A percentile compares a stretch with the other conserved stretches of the same genome.
These are phyloP conservation scores for Chroicocephalus ridibundus DNA, from an alignment of 2,113 vertebrate genomes.

Conservation along the genomic window DNA sequence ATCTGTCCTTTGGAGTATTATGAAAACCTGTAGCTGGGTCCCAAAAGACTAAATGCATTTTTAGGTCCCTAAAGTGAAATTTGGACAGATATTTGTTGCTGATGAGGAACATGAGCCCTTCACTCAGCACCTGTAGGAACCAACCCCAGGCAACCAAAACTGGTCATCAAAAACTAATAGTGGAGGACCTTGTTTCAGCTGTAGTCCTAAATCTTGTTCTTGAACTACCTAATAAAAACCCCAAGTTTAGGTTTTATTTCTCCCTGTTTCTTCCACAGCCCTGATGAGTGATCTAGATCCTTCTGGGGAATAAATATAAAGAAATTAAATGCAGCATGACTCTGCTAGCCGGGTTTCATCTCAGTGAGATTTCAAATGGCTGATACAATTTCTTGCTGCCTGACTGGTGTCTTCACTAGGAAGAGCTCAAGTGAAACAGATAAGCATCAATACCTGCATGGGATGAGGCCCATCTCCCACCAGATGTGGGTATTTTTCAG, in stretches of 20 bases:
- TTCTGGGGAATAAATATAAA: neutral
- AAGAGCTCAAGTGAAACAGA: neutral
- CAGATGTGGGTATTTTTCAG: neutral
- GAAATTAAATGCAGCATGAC: neutral
- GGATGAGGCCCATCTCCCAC: neutral
- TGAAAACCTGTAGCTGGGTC: neutral
- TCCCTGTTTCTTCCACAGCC: neutral
- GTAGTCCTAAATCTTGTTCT: neutral
- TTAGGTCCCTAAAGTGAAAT: neutral
- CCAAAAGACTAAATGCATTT: neutral
- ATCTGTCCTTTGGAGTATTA: neutral
- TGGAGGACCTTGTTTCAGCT: neutral
- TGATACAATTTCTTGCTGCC: neutral
- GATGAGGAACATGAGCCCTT: neutral
- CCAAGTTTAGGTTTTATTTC: neutral
- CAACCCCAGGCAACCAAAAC: neutral
- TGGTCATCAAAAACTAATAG: neutral
- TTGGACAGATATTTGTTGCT: neutral
- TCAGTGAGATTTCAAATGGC: neutral
- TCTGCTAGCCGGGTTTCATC: neutral
- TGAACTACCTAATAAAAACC: neutral
- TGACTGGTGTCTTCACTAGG: neutral
- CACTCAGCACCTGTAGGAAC: neutral
- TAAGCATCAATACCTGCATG: rapidly evolving
- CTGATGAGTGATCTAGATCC: neutral